Conservation (phyloP, 2,797 vertebrate species). For the Enteromius afrohamiltoni region DNA sequence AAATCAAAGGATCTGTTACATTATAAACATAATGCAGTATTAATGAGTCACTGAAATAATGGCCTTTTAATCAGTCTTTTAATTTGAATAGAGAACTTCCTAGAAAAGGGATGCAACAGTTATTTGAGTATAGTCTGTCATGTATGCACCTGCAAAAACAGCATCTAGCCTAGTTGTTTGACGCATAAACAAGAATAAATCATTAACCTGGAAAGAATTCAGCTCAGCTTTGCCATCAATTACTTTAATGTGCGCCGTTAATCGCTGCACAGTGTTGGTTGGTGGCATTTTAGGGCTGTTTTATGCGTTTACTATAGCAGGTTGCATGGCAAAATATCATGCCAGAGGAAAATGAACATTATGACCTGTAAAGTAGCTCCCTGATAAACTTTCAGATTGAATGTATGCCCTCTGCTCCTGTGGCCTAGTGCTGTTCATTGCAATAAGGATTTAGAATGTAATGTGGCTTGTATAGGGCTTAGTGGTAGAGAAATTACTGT, state of each 20-base stretch:
- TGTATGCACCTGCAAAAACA: conserved; percentile 16
- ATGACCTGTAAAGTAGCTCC: not conserved
- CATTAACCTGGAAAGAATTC: conserved; percentile 65
- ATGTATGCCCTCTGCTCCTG: not conserved
- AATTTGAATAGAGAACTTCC: not conserved
- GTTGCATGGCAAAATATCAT: conserved; percentile 17
- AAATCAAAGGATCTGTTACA: not conserved
- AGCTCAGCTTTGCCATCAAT: conserved; percentile 7
- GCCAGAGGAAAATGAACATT: not conserved
- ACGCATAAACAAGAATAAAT: conserved; percentile 57
- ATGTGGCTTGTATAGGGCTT: conserved; percentile 14
- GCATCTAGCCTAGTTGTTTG: conserved; percentile 42
- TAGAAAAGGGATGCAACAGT: conserved; percentile 40
- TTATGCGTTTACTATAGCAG: conserved; percentile 1
- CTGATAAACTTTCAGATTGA: not conserved
- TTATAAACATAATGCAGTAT: not conserved
- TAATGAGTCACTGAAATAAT: not conserved
- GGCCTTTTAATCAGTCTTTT: not conserved
- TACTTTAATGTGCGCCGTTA: conserved; percentile 7
- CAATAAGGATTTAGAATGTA: conserved; percentile 9
- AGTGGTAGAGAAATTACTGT: conserved; percentile 39
- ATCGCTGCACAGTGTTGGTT: conserved; percentile 9
- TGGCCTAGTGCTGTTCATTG: not conserved
- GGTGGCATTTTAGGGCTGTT: not conserved
- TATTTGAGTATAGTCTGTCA: not conserved